Conservation (phyloP, 2,888 invertebrate species). For the Spodoptera littoralis region DNA sequence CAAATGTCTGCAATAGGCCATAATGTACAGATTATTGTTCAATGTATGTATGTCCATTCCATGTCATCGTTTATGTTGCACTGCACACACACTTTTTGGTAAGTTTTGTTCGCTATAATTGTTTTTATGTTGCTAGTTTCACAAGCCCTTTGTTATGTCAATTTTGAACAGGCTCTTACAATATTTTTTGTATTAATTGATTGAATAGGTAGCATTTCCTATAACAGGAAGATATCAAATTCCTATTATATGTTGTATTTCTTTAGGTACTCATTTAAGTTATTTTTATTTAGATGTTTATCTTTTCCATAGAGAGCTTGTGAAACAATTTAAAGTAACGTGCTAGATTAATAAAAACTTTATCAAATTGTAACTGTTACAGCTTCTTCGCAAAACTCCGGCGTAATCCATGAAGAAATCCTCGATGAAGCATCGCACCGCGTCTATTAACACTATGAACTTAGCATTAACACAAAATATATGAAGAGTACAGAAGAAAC, state of each 20-base stretch:
- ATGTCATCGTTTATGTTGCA: constrained; percentile 59
- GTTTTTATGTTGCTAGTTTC: constrained; percentile 49
- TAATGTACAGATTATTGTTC: constrained; percentile 19
- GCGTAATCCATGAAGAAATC: constrained; percentile 75
- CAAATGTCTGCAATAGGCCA: constrained; percentile 8
- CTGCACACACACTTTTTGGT: constrained; percentile 66
- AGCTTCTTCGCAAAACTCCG: constrained; percentile 86
- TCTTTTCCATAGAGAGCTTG: constrained; percentile 28
- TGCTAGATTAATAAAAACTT: not conserved
- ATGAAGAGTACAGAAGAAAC: constrained; percentile 17
- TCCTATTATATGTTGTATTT: no score
- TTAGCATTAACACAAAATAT: constrained; percentile 27
- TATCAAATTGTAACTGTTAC: constrained; percentile 64
- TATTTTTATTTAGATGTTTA: no score
- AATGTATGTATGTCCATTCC: constrained; percentile 43
- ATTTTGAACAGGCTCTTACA: no score
- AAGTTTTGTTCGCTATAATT: constrained; percentile 72
- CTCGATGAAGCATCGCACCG: constrained; percentile 46
- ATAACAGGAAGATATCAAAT: no score
- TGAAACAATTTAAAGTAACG: constrained; percentile 8
- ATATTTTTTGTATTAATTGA: no score
- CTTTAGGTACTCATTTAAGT: no score
- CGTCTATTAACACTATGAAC: constrained; percentile 51
- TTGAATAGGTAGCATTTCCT: no score
- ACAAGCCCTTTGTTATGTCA: constrained; percentile 33